A percentile compares a stretch with the other conserved stretches of the same genome.
Conservation (phyloP, 2,888 invertebrate species). For the Plebejus argus region DNA sequence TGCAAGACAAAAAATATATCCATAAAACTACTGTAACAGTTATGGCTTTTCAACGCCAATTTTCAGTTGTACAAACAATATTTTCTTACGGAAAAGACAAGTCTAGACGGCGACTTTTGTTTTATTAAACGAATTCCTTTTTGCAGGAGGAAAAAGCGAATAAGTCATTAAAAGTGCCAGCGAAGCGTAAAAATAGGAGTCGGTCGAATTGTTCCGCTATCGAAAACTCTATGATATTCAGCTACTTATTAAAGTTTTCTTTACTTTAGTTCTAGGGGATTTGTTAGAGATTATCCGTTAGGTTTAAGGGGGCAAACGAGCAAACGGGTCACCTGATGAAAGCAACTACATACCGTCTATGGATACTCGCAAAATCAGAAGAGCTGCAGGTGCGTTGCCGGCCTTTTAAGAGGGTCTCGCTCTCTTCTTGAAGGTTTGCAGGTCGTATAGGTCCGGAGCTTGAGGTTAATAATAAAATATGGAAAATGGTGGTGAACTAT, state of each 20-base stretch:
- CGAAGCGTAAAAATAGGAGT: constrained; percentile 66
- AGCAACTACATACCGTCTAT: too few species aligned
- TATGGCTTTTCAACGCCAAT: background rate
- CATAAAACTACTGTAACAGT: constrained; percentile 20
- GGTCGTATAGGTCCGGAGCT: too few species aligned
- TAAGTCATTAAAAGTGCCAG: constrained; percentile 77
- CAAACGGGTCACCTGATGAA: too few species aligned
- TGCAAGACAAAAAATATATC: background rate
- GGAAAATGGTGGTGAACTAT: too few species aligned
- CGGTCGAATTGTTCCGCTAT: constrained; percentile 58
- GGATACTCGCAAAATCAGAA: too few species aligned
- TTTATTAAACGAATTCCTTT: constrained; percentile 57
- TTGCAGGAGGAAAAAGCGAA: constrained; percentile 59
- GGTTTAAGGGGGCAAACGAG: background rate
- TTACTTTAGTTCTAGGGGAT: constrained; percentile 47
- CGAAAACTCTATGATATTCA: constrained; percentile 67
- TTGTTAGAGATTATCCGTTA: constrained; percentile 37
- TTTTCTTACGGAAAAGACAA: constrained; percentile 27
- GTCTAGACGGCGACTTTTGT: constrained; percentile 45
- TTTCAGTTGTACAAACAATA: constrained; percentile 20
- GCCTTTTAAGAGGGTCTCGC: too few species aligned
- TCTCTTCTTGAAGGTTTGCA: too few species aligned
- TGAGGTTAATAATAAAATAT: too few species aligned
- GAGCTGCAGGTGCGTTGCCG: too few species aligned
- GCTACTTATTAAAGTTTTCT: constrained; percentile 70